phyloP scores from a whole-genome alignment of 2,888 invertebrate genomes.

The Cheiracanthium punctorium region DNA sequence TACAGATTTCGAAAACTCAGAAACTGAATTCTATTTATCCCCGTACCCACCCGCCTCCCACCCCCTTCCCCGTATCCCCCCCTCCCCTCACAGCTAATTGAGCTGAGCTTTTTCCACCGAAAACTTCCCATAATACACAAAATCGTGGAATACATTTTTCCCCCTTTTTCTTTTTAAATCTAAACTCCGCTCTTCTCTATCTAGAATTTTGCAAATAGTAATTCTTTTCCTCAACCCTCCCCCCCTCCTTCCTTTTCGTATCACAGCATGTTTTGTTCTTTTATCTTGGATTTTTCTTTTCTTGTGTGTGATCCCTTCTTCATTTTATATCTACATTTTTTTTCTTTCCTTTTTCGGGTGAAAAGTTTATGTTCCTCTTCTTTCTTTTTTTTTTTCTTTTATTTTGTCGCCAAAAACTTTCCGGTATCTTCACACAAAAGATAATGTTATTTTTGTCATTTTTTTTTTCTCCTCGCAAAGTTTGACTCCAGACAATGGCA shows the following conservation, averaged over 20 bases:
- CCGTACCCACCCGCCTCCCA: too few relatives aligned
- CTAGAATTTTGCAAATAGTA: neutral
- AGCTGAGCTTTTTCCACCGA: constrained; percentile 5
- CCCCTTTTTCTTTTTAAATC: too few relatives aligned
- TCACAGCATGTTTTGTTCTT: constrained; percentile 51
- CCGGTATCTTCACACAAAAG: constrained; percentile 56
- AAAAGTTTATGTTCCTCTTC: constrained; percentile 7
- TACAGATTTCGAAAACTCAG: neutral
- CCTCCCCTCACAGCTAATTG: constrained; percentile 54
- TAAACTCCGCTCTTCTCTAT: too few relatives aligned
- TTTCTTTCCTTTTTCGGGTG: neutral
- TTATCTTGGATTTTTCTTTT: constrained; percentile 19
- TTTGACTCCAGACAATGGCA: neutral
- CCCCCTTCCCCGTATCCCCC: too few relatives aligned
- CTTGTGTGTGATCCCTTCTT: constrained; percentile 34
- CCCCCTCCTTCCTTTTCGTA: constrained; percentile 9
- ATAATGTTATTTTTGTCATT: constrained; percentile 53
- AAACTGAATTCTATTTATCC: neutral
- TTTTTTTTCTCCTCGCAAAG: constrained; percentile 13
- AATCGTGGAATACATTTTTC: constrained; percentile 10
- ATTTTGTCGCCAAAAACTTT: constrained; percentile 41
- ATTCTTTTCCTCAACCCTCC: neutral
- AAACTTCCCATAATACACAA: constrained; percentile 25
- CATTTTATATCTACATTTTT: neutral
- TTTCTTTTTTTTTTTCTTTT: constrained; percentile 12